Base-by-base conservation (phyloP, 2,888 invertebrate genomes). In the Parnassius smintheus region DNA sequence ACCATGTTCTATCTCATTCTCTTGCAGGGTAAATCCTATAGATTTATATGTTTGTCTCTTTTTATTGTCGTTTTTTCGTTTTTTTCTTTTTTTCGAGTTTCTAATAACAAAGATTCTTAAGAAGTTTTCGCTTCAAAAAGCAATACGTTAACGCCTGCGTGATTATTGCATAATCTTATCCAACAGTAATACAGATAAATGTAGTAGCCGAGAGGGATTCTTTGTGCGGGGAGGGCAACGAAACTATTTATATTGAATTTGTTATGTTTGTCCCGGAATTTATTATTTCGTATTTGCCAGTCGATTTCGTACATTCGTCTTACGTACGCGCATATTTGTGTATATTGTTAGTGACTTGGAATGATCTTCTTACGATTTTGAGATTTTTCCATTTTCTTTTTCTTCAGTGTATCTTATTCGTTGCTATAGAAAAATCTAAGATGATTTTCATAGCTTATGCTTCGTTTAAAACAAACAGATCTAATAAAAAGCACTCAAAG, bases 181-280 rank as follows among this genome's bases (percentile, higher is more conserved):
- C 82, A 71, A 52, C 69, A 65, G 65, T 74, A 76, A 81, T 83
- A 70, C 70, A 74, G 71, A 74, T 70, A 72, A 70, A 73, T 72
- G 72, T 71, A 67, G 68, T 67, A 65, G 62, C 63, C 65, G 65
- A 66, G 65, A 69, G 69, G 71, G 69, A 67, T 68, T 69, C 69
- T 66, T 67, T 66, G 68, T 69, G 68, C 68, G 66, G 55, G 65
- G 59, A 68, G 68, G 69, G 68, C 65, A 55, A 46, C 64, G 52
- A 50, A 71, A 72, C 73, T 75, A 74, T 74, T 73, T 73, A 74
- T 74, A 75, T 74, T 74, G 72, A 71, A 74, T 74, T 71, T 68
- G 71, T 69, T 70, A 65, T 67, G 69, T 70, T 68, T 65, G 66
- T 66, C 66, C 65, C 65, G 70, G 72, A 71, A 72, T 74, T 71